Percentiles rank a stretch among this genome's conserved stretches.
phyloP scores from a whole-genome alignment of 2,113 vertebrate species.

The Malurus alboscapulatus region DNA sequence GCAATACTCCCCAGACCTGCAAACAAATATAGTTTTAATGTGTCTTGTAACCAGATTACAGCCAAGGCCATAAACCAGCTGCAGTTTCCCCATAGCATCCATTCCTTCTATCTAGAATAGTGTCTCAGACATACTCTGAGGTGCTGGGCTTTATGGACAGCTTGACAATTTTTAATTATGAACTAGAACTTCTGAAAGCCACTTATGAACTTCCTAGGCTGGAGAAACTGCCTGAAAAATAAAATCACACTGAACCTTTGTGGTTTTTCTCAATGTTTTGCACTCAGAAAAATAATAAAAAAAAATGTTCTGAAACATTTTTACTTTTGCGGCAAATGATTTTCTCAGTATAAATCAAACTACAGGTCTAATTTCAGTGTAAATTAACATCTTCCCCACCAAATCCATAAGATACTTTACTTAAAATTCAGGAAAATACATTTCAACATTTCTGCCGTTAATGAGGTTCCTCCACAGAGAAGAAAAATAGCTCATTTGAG shows the following conservation, averaged over 20 bases:
- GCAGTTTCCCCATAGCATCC: neutral
- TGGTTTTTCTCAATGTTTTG: neutral
- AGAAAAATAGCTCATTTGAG: neutral
- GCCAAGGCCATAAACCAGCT: neutral
- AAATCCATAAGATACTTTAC: neutral
- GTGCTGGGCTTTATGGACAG: neutral
- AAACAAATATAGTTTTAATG: neutral
- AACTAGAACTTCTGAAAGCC: neutral
- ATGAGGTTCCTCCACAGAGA: accelerated
- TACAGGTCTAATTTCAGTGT: neutral
- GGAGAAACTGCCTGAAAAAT: neutral
- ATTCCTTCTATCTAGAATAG: neutral
- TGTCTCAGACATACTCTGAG: neutral
- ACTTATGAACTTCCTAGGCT: neutral
- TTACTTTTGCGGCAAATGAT: neutral
- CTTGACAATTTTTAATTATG: neutral
- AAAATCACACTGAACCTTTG: neutral
- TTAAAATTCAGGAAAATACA: neutral
- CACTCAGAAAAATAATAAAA: neutral
- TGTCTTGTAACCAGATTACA: neutral
- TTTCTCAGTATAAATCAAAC: neutral
- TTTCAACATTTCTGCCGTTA: neutral
- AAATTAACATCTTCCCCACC: neutral
- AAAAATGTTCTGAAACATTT: neutral
- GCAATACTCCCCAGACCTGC: neutral